Base-by-base conservation (phyloP, 2,888 invertebrate species). In the Aelia acuminata region DNA sequence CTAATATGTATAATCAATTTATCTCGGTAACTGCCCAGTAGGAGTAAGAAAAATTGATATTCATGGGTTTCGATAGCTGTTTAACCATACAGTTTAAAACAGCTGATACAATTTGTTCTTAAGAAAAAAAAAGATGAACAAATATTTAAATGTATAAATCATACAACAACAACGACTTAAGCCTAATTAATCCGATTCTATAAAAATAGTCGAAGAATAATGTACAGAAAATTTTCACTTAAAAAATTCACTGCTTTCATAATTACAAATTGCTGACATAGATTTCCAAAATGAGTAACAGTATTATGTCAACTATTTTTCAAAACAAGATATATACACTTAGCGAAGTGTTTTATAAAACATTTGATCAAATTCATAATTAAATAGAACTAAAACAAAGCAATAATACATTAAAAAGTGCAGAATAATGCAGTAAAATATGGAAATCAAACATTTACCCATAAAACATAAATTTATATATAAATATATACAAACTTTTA, bases 401-500 rank as follows among this genome's bases (percentile, higher is more conserved):
- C n/a, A 80, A 75, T 75, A 22, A 75, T 47, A 80, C 22, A 80
- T 22, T 47, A 47, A 80, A 80, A 80, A 39, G 80, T 39, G 80
- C n/a, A 43, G 80, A 15, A 43, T 80, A 80, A 43, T 43, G 80
- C 80, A 80, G 43, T 43, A 22, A 80, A 80, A 80, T n/a, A 80
- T 80, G 26, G 43, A 20, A 80, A 80, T 80, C 2, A 22, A 80
- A 80, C 10, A 80, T 39, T 35, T 80, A 31, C 20, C 43, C 39
- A 80, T 80, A n/a, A 39, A 80, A 80, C 80, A 80, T 80, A 80
- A n/a, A 80, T 43, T 80, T 80, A 43, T 80, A 20, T 80, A 80
- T 80, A 80, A n/a, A 80, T 80, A 80, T 80, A 80, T 80, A 80
- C 80, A 80, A 80, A 43, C 43, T 80, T 80, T 43, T 75, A 75